phyloP scores from a whole-genome alignment of 2,797 vertebrate species.

The Chelon labrosus region DNA sequence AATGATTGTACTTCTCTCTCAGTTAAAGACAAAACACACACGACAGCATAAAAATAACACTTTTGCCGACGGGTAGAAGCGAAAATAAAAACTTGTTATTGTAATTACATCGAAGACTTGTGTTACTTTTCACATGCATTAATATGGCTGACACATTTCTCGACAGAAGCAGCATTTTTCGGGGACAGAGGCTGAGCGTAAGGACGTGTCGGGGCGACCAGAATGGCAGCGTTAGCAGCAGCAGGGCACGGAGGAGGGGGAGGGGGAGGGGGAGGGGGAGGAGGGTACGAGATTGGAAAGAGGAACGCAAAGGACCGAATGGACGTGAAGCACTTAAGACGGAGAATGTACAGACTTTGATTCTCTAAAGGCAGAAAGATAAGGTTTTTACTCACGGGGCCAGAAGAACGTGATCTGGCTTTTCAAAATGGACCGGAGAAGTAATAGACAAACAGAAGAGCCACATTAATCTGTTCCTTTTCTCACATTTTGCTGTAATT shows the following conservation, averaged over 20 bases:
- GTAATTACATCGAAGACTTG: conserved; percentile 70
- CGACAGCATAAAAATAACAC: conserved; percentile 72
- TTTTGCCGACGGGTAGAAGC: conserved; percentile 70
- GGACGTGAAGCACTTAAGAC: conserved; percentile 72
- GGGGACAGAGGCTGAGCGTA: conserved; percentile 77
- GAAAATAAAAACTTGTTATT: conserved; percentile 74
- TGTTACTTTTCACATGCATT: conserved; percentile 81
- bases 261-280: no score
- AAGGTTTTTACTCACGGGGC: conserved; percentile 57
- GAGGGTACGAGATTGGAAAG: conserved; percentile 52
- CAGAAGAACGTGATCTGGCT: conserved; percentile 47
- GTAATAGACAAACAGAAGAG: conserved; percentile 43
- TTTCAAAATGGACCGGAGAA: conserved; percentile 47
- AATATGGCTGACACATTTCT: conserved; percentile 81
- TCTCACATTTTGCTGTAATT: conserved; percentile 13
- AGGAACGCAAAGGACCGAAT: conserved; percentile 58
- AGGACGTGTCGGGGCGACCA: conserved; percentile 76
- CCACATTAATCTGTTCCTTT: conserved; percentile 23
- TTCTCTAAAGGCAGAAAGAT: conserved; percentile 59
- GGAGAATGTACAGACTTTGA: conserved; percentile 64
- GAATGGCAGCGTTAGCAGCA: conserved; percentile 81
- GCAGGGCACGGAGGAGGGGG: conserved; percentile 60
- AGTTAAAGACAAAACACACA: conserved; percentile 76
- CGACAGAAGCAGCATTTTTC: conserved; percentile 83
- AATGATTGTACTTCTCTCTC: conserved; percentile 83